A percentile compares a stretch with the other conserved stretches of the same genome.
These are phyloP conservation scores for Polyergus mexicanus DNA, from an alignment of 1,140 invertebrate species.

Conservation along the genomic window DNA sequence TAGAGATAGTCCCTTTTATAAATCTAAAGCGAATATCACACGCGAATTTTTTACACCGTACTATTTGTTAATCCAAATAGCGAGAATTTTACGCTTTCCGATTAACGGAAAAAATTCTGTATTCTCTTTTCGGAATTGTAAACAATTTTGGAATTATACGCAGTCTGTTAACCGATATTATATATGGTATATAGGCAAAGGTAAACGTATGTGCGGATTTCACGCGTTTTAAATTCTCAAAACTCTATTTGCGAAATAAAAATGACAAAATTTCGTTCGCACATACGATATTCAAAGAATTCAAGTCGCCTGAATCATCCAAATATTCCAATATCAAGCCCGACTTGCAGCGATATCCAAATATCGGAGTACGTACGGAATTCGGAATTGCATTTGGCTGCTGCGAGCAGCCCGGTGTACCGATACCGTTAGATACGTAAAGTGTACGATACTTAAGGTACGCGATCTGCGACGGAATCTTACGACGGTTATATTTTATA, in stretches of 20 bases:
- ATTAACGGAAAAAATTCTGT: not conserved
- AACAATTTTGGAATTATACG: too few species aligned
- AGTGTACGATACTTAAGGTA: conserved; percentile 31
- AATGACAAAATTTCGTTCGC: conserved; percentile 54
- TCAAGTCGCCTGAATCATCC: conserved; percentile 54
- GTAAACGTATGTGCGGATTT: not conserved
- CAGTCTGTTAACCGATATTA: not conserved
- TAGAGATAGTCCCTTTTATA: not conserved
- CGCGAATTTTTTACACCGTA: not conserved
- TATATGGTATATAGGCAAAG: not conserved
- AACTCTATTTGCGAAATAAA: conserved; percentile 40
- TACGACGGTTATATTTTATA: conserved; percentile 27
- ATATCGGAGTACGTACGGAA: conserved; percentile 60
- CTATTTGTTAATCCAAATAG: not conserved
- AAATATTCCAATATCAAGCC: conserved; percentile 53
- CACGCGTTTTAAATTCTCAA: conserved; percentile 36
- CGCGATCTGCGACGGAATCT: conserved; percentile 40
- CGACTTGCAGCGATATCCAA: conserved; percentile 57
- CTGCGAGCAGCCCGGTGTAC: conserved; percentile 30
- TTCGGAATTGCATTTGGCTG: conserved; percentile 52
- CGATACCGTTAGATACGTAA: conserved; percentile 46
- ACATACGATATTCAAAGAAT: conserved; percentile 54
- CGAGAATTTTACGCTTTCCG: not conserved
- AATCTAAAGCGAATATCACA: not conserved
- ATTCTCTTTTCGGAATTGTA: not conserved